Percentiles rank a stretch among this genome's conserved stretches.
Evolutionary conservation across 2,888 invertebrate genomes (phyloP).

Genomic region (Andrena haemorrhoa): DNA sequence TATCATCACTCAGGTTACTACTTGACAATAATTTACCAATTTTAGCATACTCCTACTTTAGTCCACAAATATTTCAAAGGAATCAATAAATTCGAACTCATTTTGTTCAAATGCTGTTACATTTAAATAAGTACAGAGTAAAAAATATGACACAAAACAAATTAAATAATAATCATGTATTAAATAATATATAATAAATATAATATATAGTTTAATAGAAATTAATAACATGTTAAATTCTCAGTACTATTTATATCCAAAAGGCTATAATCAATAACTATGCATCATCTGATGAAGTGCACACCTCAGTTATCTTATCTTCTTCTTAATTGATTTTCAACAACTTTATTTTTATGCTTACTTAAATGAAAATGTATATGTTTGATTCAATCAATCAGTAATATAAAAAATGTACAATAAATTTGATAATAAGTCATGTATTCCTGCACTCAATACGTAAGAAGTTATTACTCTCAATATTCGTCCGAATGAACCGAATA

Average conservation of each 20-base stretch:
- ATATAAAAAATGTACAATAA: too few species aligned
- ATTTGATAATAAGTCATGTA: too few species aligned
- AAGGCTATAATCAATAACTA: slow-evolving; percentile 86
- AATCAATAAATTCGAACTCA: slow-evolving; percentile 72
- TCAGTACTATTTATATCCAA: slow-evolving; percentile 90
- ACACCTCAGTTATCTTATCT: slow-evolving; percentile 93
- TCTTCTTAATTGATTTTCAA: slow-evolving; percentile 88
- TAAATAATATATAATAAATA: neutral
- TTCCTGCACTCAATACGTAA: too few species aligned
- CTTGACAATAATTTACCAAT: slow-evolving; percentile 87
- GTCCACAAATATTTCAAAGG: slow-evolving; percentile 91
- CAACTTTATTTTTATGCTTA: too few species aligned
- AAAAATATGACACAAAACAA: slow-evolving; percentile 65
- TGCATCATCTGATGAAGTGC: slow-evolving; percentile 90
- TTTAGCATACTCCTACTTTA: slow-evolving; percentile 89
- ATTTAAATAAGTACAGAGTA: slow-evolving; percentile 90
- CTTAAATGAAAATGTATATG: too few species aligned
- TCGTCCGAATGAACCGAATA: too few species aligned
- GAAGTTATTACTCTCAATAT: too few species aligned
- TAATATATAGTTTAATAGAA: neutral
- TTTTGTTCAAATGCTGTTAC: slow-evolving; percentile 88
- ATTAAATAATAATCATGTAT: neutral
- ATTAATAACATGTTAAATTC: slow-evolving; percentile 10
- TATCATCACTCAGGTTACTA: slow-evolving; percentile 96
- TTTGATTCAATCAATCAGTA: too few species aligned